These are phyloP conservation scores for Falco cherrug DNA, from an alignment of 2,797 vertebrate genomes.

Conservation along the genomic window DNA sequence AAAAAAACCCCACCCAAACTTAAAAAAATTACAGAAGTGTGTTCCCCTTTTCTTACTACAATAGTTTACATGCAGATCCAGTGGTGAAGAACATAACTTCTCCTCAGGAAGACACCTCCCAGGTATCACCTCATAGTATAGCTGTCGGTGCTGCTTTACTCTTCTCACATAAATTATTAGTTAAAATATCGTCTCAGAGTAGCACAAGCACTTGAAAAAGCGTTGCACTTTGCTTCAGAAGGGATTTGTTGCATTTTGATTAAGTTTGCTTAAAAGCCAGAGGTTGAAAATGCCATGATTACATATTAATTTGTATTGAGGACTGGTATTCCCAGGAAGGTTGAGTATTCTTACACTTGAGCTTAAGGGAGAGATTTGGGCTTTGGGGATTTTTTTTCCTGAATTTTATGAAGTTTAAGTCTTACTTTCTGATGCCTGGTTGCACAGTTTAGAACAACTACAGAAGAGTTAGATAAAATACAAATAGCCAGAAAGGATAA, in stretches of 20 bases:
- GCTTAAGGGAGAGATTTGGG: neutral
- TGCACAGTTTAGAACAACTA: neutral
- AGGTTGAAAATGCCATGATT: neutral
- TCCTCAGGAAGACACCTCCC: neutral
- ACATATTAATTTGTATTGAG: neutral
- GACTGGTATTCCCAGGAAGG: neutral
- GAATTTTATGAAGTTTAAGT: neutral
- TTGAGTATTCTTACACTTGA: neutral
- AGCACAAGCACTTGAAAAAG: neutral
- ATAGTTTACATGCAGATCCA: neutral
- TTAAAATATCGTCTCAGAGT: neutral
- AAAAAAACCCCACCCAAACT: neutral
- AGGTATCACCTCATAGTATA: neutral
- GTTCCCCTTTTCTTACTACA: neutral
- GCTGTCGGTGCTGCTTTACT: neutral
- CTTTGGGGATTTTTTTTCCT: neutral
- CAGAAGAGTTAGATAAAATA: neutral
- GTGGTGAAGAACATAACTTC: neutral
- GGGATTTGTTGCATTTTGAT: neutral
- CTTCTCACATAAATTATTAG: neutral
- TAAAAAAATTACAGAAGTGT: neutral
- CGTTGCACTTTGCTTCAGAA: neutral
- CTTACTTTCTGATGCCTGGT: neutral
- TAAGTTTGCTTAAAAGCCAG: neutral
- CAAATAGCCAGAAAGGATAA: neutral